Conservation (phyloP, 2,888 invertebrate species). For the Dryocosmus kuriphilus region DNA sequence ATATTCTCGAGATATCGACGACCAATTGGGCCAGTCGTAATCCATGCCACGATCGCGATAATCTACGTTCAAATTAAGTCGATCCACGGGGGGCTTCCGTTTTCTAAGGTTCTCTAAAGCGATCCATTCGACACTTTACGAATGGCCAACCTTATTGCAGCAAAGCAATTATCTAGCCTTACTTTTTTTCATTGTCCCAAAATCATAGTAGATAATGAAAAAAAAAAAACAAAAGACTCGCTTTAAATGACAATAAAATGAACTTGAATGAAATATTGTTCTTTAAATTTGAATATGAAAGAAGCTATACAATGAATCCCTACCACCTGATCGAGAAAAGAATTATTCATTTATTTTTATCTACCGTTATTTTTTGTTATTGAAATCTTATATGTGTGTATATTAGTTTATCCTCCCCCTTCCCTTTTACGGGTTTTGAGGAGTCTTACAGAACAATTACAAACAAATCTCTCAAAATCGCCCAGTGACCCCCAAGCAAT, state of each 20-base stretch:
- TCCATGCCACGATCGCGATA: slow-evolving; percentile 20
- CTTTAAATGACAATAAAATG: background rate
- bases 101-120: slow-evolving; percentile 27
- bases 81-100: slow-evolving; percentile 31
- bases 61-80: slow-evolving; percentile 30
- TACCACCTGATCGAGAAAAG: background rate
- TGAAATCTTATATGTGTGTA: too few species aligned
- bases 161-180: slow-evolving; percentile 16
- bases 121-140: slow-evolving; percentile 28
- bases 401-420: too few species aligned
- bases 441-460: too few species aligned
- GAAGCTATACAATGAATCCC: background rate
- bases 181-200: background rate
- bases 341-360: slow-evolving; percentile 8
- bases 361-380: background rate
- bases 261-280: background rate
- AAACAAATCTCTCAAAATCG: too few species aligned
- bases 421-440: too few species aligned
- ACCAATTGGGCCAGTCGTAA: background rate
- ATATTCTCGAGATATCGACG: slow-evolving; percentile 14
- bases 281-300: background rate
- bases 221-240: background rate
- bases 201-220: background rate
- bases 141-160: slow-evolving; percentile 3
- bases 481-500: too few species aligned